Evolutionary conservation across 2,113 vertebrate genomes (phyloP).

Genomic region (Hyla sarda): DNA sequence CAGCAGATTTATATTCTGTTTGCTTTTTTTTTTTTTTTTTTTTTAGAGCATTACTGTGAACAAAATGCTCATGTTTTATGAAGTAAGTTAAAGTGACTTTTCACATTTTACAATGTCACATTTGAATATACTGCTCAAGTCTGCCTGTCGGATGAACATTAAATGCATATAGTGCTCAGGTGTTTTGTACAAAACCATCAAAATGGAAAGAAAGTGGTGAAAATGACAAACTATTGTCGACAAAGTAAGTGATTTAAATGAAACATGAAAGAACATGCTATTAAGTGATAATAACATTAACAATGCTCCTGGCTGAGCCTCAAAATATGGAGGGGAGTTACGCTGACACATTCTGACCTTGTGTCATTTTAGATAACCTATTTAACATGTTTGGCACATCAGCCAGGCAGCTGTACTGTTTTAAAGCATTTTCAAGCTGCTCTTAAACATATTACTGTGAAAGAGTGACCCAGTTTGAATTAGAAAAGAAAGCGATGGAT

Average conservation of each 20-base stretch:
- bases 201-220: slow-evolving; percentile 26
- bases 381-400: slow-evolving; percentile 58
- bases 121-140: slow-evolving; percentile 1
- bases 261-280: slow-evolving; percentile 50
- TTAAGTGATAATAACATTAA: slow-evolving; percentile 55
- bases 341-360: slow-evolving; percentile 59
- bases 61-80: slow-evolving; percentile 18
- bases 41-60: neutral
- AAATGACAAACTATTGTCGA: slow-evolving; percentile 48
- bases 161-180: slow-evolving; percentile 38
- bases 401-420: slow-evolving; percentile 57
- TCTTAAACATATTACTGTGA: slow-evolving; percentile 54
- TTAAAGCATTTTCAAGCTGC: slow-evolving; percentile 58
- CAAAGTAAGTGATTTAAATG: slow-evolving; percentile 46
- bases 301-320: slow-evolving; percentile 57
- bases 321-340: slow-evolving; percentile 50
- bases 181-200: slow-evolving; percentile 39
- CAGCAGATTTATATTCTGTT: neutral
- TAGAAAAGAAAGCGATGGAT: slow-evolving; percentile 31
- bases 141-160: neutral
- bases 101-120: slow-evolving; percentile 15
- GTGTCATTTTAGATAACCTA: slow-evolving; percentile 57
- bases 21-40: neutral
- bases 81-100: slow-evolving; percentile 22
- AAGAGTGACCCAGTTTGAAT: slow-evolving; percentile 54